These are phyloP conservation scores for Alauda arvensis DNA, from an alignment of 2,797 vertebrate species.

Conservation along the genomic window DNA sequence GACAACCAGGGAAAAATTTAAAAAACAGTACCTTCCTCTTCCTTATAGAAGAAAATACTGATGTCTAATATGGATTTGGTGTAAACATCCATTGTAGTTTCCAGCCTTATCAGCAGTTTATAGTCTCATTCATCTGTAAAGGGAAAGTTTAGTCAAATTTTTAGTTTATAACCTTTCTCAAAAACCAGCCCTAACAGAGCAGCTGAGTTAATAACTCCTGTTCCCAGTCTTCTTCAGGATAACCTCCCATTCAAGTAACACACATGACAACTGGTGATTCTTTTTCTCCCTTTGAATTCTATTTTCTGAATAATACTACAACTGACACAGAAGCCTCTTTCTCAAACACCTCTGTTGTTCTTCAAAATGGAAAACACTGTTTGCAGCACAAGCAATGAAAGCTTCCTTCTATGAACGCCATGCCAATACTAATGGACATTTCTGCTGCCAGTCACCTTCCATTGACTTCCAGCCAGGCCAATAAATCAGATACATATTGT, in stretches of 20 bases:
- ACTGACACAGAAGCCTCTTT: background rate
- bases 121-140: background rate
- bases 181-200: background rate
- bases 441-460: background rate
- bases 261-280: accelerated
- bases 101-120: background rate
- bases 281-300: background rate
- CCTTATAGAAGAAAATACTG: background rate
- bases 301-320: background rate
- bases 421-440: background rate
- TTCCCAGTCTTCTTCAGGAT: background rate
- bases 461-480: background rate
- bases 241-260: background rate
- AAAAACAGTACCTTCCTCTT: background rate
- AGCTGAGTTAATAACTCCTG: background rate
- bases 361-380: background rate
- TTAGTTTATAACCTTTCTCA: background rate
- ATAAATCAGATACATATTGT: background rate
- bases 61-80: background rate
- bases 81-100: background rate
- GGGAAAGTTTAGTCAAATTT: background rate
- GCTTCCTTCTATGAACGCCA: background rate
- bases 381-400: background rate
- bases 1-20: background rate
- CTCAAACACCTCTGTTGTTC: background rate